These are phyloP conservation scores for Eulemur macaco DNA, from an alignment of 2,113 vertebrate species.

Conservation along the genomic window DNA sequence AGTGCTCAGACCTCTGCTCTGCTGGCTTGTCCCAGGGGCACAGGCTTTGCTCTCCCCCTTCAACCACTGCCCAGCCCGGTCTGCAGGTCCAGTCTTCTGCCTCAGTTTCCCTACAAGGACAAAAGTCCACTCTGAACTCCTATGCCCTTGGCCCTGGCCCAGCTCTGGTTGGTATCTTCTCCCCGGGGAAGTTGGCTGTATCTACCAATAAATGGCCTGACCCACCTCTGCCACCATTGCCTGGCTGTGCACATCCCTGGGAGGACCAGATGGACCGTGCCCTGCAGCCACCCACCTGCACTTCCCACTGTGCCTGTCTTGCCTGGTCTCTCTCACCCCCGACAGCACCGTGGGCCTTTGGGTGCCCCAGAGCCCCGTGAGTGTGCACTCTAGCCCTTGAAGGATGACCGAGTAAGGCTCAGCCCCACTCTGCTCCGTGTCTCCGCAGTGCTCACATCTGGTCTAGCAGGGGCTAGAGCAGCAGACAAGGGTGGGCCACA, in stretches of 20 bases:
- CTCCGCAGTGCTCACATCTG: not conserved
- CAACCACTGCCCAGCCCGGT: not conserved
- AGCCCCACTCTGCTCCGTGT: not conserved
- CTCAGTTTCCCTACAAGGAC: not conserved
- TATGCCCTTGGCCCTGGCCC: not conserved
- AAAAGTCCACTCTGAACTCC: not conserved
- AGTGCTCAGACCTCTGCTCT: rapidly evolving
- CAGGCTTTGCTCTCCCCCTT: not conserved
- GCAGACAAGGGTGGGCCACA: not conserved
- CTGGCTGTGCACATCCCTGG: not conserved
- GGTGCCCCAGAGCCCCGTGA: not conserved
- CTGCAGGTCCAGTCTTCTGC: not conserved
- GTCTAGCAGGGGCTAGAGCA: not conserved
- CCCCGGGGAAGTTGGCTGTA: no score
- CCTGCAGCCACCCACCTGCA: not conserved
- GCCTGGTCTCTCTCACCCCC: not conserved
- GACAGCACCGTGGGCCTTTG: not conserved
- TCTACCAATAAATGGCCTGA: not conserved
- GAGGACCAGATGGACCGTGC: not conserved
- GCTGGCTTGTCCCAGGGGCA: not conserved
- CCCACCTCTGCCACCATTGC: no score
- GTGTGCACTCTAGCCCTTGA: no score
- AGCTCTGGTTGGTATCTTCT: no score
- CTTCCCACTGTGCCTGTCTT: not conserved
- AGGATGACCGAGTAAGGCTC: not conserved